Evolutionary conservation across 2,797 vertebrate genomes (phyloP).

Genomic region (Sebastes jordani): DNA sequence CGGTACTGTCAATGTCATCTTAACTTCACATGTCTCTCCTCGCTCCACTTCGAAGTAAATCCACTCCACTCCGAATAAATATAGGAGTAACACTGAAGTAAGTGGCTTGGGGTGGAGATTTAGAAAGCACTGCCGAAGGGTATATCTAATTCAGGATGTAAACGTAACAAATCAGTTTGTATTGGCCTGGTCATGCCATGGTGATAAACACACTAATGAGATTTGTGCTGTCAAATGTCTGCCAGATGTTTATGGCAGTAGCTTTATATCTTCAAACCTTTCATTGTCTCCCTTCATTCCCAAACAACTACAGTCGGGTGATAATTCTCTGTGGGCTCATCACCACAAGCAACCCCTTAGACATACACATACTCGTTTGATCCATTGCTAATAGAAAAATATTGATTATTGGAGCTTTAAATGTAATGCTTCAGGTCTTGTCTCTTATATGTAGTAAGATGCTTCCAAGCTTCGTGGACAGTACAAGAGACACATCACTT

Average conservation of each 20-base stretch:
- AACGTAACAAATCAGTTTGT: background rate
- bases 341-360: background rate
- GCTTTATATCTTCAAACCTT: background rate
- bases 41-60: no score
- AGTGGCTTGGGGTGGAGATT: background rate
- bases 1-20: no score
- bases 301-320: background rate
- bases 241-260: slow-evolving; percentile 5
- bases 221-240: background rate
- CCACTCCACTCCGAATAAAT: background rate
- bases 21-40: no score
- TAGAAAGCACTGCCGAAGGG: background rate
- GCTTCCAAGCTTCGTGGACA: background rate
- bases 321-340: background rate
- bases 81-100: background rate
- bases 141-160: background rate
- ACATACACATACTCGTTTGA: no score
- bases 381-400: background rate
- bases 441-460: background rate
- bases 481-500: background rate
- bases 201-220: slow-evolving; percentile 6
- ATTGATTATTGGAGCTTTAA: background rate
- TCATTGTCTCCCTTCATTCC: background rate
- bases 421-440: background rate
- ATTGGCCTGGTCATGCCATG: background rate